Evolutionary conservation across 2,888 invertebrate genomes (phyloP).

Genomic region (Spisula solida): DNA sequence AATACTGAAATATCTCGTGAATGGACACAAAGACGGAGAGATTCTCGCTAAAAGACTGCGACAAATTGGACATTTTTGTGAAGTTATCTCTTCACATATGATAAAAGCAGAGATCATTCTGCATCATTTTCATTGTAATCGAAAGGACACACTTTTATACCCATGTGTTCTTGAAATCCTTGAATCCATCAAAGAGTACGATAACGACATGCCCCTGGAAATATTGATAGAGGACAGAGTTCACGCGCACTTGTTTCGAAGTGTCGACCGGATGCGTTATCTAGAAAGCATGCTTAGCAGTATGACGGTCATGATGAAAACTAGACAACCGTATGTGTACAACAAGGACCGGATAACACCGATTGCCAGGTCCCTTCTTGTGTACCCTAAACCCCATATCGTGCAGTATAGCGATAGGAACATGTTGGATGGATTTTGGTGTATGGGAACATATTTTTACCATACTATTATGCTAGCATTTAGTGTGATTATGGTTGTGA

Average conservation of each 20-base stretch:
- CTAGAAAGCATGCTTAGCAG: conserved; percentile 15
- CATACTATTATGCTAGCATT: not conserved
- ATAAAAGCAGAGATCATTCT: conserved; percentile 37
- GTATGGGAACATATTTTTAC: conserved; percentile 21
- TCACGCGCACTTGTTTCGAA: conserved; percentile 26
- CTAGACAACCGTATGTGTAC: conserved; percentile 19
- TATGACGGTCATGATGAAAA: not conserved
- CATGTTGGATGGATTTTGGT: conserved; percentile 12
- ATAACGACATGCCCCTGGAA: not conserved
- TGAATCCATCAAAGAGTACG: conserved; percentile 3
- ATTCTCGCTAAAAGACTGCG: conserved; percentile 9
- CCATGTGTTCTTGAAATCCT: conserved; percentile 35
- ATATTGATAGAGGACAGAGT: not conserved
- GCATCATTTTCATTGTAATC: conserved; percentile 25
- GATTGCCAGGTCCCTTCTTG: conserved; percentile 27
- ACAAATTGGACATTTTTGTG: conserved; percentile 13
- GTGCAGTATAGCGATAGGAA: not conserved
- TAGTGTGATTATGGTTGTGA: not conserved
- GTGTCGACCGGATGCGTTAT: conserved; percentile 10
- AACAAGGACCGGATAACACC: conserved; percentile 20
- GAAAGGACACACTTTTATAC: not conserved
- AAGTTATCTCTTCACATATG: conserved; percentile 35
- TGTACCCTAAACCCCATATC: not conserved
- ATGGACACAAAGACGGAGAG: conserved; percentile 19
- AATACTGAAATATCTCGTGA: conserved; percentile 40